These are phyloP conservation scores for Botrylloides violaceus DNA, from an alignment of 23 tunicate species.

Conservation along the genomic window DNA sequence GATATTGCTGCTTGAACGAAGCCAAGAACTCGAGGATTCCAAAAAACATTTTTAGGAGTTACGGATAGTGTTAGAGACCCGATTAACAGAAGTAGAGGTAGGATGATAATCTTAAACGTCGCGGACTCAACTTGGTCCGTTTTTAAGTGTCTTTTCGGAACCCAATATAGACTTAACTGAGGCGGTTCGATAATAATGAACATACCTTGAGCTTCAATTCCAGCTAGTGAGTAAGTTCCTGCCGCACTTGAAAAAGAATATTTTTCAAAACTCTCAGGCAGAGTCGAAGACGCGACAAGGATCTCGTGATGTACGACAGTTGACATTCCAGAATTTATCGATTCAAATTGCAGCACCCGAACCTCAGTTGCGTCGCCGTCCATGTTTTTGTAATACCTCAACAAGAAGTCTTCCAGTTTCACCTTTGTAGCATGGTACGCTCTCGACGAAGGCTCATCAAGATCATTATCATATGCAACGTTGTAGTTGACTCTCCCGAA, in stretches of 20 bases:
- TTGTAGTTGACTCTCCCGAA: background rate
- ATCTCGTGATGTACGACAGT: slow-evolving; percentile 11
- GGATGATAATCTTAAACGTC: too few species aligned
- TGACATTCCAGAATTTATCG: background rate
- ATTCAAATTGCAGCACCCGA: slow-evolving; percentile 4
- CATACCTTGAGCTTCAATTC: background rate
- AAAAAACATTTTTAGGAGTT: too few species aligned
- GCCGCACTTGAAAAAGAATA: background rate
- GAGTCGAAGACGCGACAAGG: background rate
- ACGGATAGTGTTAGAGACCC: too few species aligned
- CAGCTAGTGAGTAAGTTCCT: background rate
- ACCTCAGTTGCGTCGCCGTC: background rate
- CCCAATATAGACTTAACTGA: too few species aligned
- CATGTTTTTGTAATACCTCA: background rate
- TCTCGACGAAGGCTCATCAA: background rate
- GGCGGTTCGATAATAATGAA: too few species aligned
- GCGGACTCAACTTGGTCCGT: too few species aligned
- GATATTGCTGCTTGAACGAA: too few species aligned
- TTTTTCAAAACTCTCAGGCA: background rate
- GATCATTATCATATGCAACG: background rate
- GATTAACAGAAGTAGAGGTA: too few species aligned
- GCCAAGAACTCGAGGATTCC: too few species aligned
- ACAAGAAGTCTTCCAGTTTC: background rate
- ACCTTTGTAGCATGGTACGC: background rate
- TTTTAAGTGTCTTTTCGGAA: too few species aligned